Evolutionary conservation across 2,888 invertebrate genomes (phyloP).

Genomic region (Prenolepis imparis): DNA sequence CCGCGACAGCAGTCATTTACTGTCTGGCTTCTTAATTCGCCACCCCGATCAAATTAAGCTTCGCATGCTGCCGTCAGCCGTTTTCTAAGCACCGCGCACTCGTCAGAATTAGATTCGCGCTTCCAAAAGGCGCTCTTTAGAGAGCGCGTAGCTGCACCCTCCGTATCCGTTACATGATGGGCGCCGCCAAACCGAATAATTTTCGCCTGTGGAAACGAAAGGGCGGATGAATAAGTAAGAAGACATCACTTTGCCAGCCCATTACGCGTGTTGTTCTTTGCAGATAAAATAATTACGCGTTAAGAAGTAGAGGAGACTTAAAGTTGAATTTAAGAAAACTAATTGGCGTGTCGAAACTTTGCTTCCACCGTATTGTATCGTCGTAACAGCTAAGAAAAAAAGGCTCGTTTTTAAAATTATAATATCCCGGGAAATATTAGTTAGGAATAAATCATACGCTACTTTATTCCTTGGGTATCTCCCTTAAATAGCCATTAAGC

Average conservation of each 20-base stretch:
- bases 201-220: constrained; percentile 80
- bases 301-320: background rate
- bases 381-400: too few relatives aligned
- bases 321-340: background rate
- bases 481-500: constrained; percentile 35
- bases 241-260: constrained; percentile 82
- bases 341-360: background rate
- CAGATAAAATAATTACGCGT: constrained; percentile 18
- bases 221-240: constrained; percentile 85
- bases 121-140: constrained; percentile 69
- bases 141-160: constrained; percentile 28
- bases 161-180: constrained; percentile 30
- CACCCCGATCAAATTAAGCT: constrained; percentile 39
- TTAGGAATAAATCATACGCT: background rate
- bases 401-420: background rate
- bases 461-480: background rate
- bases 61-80: constrained; percentile 28
- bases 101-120: constrained; percentile 68
- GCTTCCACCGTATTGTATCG: too few relatives aligned
- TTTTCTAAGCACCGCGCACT: constrained; percentile 31
- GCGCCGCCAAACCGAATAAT: constrained; percentile 67
- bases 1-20: constrained; percentile 21
- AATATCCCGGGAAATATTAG: background rate
- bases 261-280: constrained; percentile 79
- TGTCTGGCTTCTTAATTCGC: constrained; percentile 49